phyloP scores from a whole-genome alignment of 2,797 vertebrate species.

The Pipistrellus kuhlii region DNA sequence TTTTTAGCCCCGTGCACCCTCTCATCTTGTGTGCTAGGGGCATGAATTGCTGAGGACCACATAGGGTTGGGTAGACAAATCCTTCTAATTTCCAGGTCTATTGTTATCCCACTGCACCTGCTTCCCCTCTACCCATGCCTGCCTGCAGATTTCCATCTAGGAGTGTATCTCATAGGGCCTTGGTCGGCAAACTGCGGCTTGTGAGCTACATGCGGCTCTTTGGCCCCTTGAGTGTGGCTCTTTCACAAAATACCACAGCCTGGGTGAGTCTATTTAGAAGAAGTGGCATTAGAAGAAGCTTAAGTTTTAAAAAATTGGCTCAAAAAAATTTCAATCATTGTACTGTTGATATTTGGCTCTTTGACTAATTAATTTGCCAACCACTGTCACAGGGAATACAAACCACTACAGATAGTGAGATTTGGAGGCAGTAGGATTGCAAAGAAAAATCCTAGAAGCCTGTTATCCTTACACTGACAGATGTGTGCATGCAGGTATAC shows the following conservation, averaged over 20 bases:
- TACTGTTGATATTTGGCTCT: no score
- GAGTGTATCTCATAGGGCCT: no score
- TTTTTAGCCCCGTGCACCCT: neutral
- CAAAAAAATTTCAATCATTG: no score
- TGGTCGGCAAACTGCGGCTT: no score
- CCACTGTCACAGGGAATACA: neutral
- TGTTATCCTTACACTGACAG: neutral
- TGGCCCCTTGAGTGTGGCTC: no score
- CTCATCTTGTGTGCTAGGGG: neutral
- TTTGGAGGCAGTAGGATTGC: no score
- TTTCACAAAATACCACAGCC: no score
- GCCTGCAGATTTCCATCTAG: neutral
- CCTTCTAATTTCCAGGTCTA: neutral
- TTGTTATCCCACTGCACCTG: neutral
- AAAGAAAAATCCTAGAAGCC: neutral
- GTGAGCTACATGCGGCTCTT: no score
- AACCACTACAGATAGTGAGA: fast-evolving
- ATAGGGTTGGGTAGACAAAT: fast-evolving
- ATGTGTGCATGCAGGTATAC: neutral
- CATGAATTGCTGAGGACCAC: neutral
- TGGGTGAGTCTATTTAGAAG: no score
- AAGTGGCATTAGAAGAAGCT: no score
- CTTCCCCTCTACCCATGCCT: neutral
- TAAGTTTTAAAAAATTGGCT: no score
- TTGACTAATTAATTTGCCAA: no score